Percentiles rank a stretch among this genome's conserved stretches.
These are phyloP conservation scores for Nemapogon koenigi DNA, from an alignment of 2,888 invertebrate genomes.

Conservation along the genomic window DNA sequence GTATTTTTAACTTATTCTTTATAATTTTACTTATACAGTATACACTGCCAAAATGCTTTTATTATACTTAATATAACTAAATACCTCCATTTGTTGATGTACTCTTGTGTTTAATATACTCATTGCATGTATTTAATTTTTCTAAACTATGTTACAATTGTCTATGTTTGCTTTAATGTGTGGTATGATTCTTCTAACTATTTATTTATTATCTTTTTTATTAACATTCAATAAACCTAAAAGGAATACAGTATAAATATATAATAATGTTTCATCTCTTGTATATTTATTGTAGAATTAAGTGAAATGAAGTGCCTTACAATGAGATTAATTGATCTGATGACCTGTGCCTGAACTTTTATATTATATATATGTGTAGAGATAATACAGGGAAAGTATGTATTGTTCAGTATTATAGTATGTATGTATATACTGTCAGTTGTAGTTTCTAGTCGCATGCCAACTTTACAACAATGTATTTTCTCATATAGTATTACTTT, in stretches of 20 bases:
- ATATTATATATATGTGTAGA: background rate
- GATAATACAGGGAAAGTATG: background rate
- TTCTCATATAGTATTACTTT: background rate
- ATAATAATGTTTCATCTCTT: conserved; percentile 1
- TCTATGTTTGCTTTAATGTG: too few relatives aligned
- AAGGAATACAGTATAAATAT: background rate
- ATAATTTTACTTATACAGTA: too few relatives aligned
- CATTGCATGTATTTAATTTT: too few relatives aligned
- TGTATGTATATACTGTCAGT: background rate
- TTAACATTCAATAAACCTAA: background rate
- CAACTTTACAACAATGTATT: too few relatives aligned
- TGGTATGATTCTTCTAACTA: too few relatives aligned
- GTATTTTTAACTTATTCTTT: too few relatives aligned
- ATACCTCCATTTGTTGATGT: too few relatives aligned
- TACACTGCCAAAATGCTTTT: too few relatives aligned
- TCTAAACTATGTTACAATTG: too few relatives aligned
- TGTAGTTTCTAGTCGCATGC: conserved; percentile 27
- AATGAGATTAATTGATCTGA: conserved; percentile 50
- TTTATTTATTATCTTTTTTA: too few relatives aligned
- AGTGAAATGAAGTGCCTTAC: conserved; percentile 40
- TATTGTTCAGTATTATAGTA: background rate
- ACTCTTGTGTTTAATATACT: too few relatives aligned
- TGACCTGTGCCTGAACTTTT: conserved; percentile 26
- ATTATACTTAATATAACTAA: too few relatives aligned
- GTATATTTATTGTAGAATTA: conserved; percentile 2